Evolutionary conservation across 2,797 vertebrate species (phyloP).

Genomic region (Fundulus diaphanus): DNA sequence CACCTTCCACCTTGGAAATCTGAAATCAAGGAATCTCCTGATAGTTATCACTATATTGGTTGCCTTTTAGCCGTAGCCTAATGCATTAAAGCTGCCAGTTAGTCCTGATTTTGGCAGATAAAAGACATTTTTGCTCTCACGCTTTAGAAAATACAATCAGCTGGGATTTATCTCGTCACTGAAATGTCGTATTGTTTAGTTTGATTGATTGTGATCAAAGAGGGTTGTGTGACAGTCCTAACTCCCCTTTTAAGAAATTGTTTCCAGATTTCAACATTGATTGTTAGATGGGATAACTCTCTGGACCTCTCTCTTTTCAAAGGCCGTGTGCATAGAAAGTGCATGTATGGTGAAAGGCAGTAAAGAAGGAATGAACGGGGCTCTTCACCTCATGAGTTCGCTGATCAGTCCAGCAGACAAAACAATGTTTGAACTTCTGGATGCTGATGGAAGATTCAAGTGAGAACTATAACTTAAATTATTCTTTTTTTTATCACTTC

Average conservation of each 20-base stretch:
- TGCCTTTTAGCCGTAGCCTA: constrained; percentile 40
- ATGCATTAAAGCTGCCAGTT: constrained; percentile 45
- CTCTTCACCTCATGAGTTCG: constrained; percentile 87
- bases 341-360: constrained; percentile 93
- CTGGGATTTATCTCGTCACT: constrained; percentile 23
- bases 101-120: constrained; percentile 30
- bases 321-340: constrained; percentile 97
- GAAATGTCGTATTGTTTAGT: constrained; percentile 8
- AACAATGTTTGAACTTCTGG: constrained; percentile 84
- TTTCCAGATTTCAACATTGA: constrained; percentile 27
- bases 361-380: constrained; percentile 93
- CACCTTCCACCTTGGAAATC: constrained; percentile 16
- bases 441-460: constrained; percentile 91
- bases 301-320: constrained; percentile 8
- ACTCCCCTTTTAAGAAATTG: constrained; percentile 12
- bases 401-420: constrained; percentile 89
- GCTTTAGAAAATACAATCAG: constrained; percentile 24
- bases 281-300: neutral
- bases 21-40: constrained; percentile 30
- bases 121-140: constrained; percentile 3
- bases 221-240: constrained; percentile 4
- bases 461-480: constrained; percentile 58
- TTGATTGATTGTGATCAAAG: constrained; percentile 42
- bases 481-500: neutral
- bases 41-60: constrained; percentile 32